Evolutionary conservation across 2,797 vertebrate genomes (phyloP).

Genomic region (Schizothorax lantsangensis): DNA sequence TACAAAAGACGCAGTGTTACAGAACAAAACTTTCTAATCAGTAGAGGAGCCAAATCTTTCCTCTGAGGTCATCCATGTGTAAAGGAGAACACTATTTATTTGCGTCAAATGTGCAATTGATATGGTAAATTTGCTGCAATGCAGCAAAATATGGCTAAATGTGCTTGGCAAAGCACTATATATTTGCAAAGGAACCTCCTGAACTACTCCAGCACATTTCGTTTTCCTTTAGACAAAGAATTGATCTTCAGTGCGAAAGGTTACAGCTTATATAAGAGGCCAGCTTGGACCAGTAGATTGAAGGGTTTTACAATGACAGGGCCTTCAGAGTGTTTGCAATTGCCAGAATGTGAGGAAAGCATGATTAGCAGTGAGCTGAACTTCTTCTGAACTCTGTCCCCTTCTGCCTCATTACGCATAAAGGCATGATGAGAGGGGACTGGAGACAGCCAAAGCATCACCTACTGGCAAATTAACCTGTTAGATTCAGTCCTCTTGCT

Average conservation of each 20-base stretch:
- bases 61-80: neutral
- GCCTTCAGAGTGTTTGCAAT: neutral
- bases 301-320: conserved; percentile 6
- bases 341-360: conserved; percentile 29
- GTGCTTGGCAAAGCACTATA: neutral
- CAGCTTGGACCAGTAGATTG: conserved; percentile 11
- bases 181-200: conserved; percentile 6
- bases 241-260: conserved; percentile 15
- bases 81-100: conserved; percentile 18
- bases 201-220: neutral
- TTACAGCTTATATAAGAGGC: conserved; percentile 18
- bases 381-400: conserved; percentile 68
- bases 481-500: conserved; percentile 9
- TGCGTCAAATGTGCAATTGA: neutral
- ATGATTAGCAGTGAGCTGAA: conserved; percentile 67
- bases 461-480: conserved; percentile 67
- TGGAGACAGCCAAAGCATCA: conserved; percentile 68
- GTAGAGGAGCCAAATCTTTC: conserved; percentile 11
- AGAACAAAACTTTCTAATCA: conserved; percentile 38
- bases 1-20: conserved; percentile 30
- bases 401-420: conserved; percentile 17
- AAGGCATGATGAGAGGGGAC: conserved; percentile 55
- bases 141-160: neutral
- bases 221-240: conserved; percentile 25
- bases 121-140: neutral